These are phyloP conservation scores for Idaea straminata DNA, from an alignment of 2,888 invertebrate genomes.

Conservation along the genomic window DNA sequence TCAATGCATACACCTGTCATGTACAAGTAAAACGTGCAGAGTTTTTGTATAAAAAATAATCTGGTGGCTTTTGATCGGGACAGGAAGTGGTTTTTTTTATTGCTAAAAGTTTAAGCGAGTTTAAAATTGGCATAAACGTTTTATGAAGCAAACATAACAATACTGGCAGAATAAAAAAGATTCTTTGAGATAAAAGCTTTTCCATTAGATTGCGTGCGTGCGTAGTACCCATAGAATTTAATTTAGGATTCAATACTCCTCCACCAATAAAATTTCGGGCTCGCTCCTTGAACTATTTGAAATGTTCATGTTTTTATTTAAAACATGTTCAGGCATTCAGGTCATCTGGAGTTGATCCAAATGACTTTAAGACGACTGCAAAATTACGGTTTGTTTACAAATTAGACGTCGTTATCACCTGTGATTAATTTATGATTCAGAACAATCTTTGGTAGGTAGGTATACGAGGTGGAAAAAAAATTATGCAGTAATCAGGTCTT, in stretches of 20 bases:
- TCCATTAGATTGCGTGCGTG: not conserved
- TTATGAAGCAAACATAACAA: not conserved
- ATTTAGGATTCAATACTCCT: not conserved
- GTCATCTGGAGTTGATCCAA: slow-evolving; percentile 74
- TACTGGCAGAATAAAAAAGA: not conserved
- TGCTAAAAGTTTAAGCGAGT: not conserved
- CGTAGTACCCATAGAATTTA: not conserved
- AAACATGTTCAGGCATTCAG: slow-evolving; percentile 56
- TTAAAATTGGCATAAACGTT: not conserved
- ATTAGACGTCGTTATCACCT: slow-evolving; percentile 16
- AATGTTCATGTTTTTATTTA: slow-evolving; percentile 50
- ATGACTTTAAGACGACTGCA: slow-evolving; percentile 49
- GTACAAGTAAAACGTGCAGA: slow-evolving; percentile 19
- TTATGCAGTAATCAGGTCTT: not conserved
- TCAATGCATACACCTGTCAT: slow-evolving; percentile 65
- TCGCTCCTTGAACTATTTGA: slow-evolving; percentile 42
- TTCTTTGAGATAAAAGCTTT: slow-evolving; percentile 1
- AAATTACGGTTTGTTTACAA: slow-evolving; percentile 46
- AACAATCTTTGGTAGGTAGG: not conserved
- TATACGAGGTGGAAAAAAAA: slow-evolving; percentile 1
- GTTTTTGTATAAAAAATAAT: slow-evolving; percentile 13
- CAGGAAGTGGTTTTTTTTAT: not conserved
- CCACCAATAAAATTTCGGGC: slow-evolving; percentile 29
- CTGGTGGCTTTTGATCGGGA: slow-evolving; percentile 4
- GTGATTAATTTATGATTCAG: slow-evolving; percentile 8